A percentile compares a stretch with the other conserved stretches of the same genome.
These are phyloP conservation scores for Cryptosula pallasiana DNA, from an alignment of 2,888 invertebrate species.

Conservation along the genomic window DNA sequence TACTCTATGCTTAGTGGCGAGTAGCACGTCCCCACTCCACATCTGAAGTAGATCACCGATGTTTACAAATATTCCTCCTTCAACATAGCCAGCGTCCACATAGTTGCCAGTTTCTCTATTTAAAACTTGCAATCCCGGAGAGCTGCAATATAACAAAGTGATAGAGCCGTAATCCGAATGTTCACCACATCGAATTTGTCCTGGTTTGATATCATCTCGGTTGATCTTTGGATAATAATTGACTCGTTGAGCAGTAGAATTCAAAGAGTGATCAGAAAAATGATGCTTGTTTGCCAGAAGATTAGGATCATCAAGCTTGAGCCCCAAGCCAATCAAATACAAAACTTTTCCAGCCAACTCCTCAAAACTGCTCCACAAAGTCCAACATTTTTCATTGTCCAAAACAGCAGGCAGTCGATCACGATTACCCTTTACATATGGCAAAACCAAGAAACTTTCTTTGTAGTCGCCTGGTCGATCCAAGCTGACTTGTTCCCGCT, in stretches of 20 bases:
- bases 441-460: not conserved
- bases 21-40: conserved; percentile 3
- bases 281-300: not conserved
- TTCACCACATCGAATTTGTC: conserved; percentile 61
- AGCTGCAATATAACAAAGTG: conserved; percentile 67
- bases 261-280: not conserved
- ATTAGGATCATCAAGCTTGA: not conserved
- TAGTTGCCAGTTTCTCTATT: not conserved
- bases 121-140: conserved; percentile 65
- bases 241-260: not conserved
- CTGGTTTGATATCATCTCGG: conserved; percentile 20
- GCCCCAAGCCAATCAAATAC: not conserved
- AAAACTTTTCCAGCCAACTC: not conserved
- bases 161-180: conserved; percentile 71
- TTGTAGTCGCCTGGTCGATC: not conserved
- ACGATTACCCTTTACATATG: not conserved
- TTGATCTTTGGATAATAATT: not conserved
- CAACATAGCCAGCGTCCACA: not conserved
- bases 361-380: not conserved
- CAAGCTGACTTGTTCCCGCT: not conserved
- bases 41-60: not conserved
- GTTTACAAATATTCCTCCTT: conserved; percentile 2
- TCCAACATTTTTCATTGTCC: not conserved
- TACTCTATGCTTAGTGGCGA: not conserved
- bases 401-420: not conserved